Evolutionary conservation across 2,113 vertebrate species (phyloP), one percentile per base, ranked within the genome.

Genomic region (Irena cyanogastra): DNA sequence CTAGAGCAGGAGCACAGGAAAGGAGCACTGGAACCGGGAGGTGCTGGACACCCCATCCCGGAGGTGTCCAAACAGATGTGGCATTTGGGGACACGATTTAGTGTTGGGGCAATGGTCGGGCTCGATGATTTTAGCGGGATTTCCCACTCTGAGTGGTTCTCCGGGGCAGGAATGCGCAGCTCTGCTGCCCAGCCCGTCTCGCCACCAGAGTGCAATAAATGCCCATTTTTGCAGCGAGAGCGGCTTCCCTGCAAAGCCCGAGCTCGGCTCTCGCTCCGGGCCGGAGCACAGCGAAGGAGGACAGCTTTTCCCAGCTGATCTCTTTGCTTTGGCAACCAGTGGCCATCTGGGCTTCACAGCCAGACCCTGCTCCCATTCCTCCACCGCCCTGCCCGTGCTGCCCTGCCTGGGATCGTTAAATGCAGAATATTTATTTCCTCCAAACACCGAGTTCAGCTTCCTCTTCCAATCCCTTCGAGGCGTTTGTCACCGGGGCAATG

Each of bases 151-250:
- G 28, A 8, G 64, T 1, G 2, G 6, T 1, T 64, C 14, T 83
- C 28, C 4, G 2, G 1, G 64, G 16, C 68, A 18, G 72, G 44
- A 9, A 33, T 4, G 45, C 3, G 6, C 31, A 3, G 45, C 49
- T 70, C 71, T 69, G 47, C 69, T 30, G 41, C 89, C 6, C 76
- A 86, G 69, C 81, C 83, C 1, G 0, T 66, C 49, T 88, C 59
- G 35, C 96, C 97, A 91, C 69, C 92, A 96, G 96, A 92, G 96
- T 89, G 97, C 97, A 96, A 96, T 93, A 90, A 94, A 91, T 63
- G 65, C 87, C 24, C 89, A 28, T 3, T 8, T 83, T 96, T 96
- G 54, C 88, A 10, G 70, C 28, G 3, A 37, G 10, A 72, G 69
- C 42, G 1, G 16, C 75, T 80, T 84, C 89, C 52, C 1, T 1